phyloP scores from a whole-genome alignment of 2,113 vertebrate genomes.

The Anolis sagrei region DNA sequence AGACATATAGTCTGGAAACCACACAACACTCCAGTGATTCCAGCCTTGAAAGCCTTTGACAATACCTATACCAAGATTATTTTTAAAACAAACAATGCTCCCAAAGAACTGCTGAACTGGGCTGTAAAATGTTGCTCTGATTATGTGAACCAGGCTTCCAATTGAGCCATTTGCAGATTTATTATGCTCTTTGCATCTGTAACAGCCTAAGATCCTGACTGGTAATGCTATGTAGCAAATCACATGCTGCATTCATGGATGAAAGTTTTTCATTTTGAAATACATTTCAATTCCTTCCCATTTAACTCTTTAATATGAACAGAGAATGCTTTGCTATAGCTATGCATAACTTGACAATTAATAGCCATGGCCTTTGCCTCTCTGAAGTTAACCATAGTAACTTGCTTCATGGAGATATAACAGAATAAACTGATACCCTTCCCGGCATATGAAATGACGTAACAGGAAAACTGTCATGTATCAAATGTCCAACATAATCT shows the following conservation, averaged over 20 bases:
- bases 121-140: constrained; percentile 46
- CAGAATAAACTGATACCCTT: background rate
- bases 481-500: background rate
- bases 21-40: too few relatives aligned
- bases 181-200: constrained; percentile 58
- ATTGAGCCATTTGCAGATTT: constrained; percentile 39
- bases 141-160: constrained; percentile 56
- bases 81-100: constrained; percentile 55
- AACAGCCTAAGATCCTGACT: constrained; percentile 57
- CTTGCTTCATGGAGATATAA: background rate
- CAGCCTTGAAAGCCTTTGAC: too few relatives aligned
- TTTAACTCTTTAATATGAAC: background rate
- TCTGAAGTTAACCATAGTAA: background rate
- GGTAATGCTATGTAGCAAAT: constrained; percentile 41
- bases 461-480: background rate
- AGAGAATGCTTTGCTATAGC: constrained; percentile 39
- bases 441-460: background rate
- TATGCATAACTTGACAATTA: constrained; percentile 47
- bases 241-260: constrained; percentile 49
- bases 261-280: constrained; percentile 54
- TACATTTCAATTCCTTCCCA: constrained; percentile 4
- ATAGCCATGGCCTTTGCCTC: constrained; percentile 25
- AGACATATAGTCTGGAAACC: too few relatives aligned
- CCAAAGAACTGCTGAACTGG: constrained; percentile 69
- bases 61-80: background rate